These are phyloP conservation scores for Dicyrtomina minuta DNA, from an alignment of 2,888 invertebrate genomes.

Conservation along the genomic window DNA sequence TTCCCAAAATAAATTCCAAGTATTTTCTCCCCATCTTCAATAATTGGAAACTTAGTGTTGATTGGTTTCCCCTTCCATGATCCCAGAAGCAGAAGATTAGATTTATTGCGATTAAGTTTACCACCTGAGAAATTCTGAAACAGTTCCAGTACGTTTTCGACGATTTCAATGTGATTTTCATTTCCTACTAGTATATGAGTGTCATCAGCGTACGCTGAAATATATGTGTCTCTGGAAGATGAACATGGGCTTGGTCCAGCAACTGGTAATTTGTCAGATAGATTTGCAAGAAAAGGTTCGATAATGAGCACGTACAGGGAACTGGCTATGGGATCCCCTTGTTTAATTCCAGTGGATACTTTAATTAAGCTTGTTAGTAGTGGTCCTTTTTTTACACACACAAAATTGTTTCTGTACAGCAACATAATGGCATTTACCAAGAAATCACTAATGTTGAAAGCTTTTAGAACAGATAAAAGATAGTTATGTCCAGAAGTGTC, in stretches of 20 bases:
- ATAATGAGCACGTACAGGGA: not conserved
- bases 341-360: constrained; percentile 6
- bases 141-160: not conserved
- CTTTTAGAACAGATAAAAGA: too few species aligned
- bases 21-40: not conserved
- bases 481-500: too few species aligned
- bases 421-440: too few species aligned
- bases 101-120: not conserved
- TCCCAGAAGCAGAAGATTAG: not conserved
- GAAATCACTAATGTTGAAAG: too few species aligned
- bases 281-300: not conserved
- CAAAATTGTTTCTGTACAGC: too few species aligned
- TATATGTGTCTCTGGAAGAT: not conserved
- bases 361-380: not conserved
- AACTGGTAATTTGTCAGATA: not conserved
- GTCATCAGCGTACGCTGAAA: not conserved
- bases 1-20: constrained; percentile 15
- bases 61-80: not conserved
- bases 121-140: not conserved
- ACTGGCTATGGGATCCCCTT: not conserved
- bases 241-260: not conserved
- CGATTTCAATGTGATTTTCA: not conserved
- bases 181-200: not conserved
- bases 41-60: not conserved
- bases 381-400: not conserved